A percentile compares a stretch with the other conserved stretches of the same genome.
Conservation (phyloP, 2,113 vertebrate genomes). For the Serinus canaria region DNA sequence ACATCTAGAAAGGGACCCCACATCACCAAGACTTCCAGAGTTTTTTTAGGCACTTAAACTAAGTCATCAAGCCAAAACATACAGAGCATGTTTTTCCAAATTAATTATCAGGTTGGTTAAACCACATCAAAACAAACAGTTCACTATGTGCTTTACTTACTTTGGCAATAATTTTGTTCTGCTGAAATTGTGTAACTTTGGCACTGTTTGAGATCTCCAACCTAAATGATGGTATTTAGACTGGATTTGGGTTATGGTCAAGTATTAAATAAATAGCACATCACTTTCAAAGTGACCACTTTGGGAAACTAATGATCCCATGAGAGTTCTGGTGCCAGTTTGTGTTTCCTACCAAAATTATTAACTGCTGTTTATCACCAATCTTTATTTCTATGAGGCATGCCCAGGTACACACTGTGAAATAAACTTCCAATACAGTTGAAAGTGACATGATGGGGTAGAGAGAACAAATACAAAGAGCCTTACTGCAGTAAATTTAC, state of each 20-base stretch:
- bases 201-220: neutral
- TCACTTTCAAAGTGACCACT: neutral
- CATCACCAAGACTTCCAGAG: neutral
- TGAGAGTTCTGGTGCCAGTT: neutral
- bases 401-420: neutral
- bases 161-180: neutral
- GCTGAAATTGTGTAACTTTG: neutral
- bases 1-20: neutral
- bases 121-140: neutral
- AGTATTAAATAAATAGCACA: neutral
- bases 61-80: neutral
- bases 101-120: neutral
- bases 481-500: neutral
- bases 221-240: neutral
- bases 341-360: neutral
- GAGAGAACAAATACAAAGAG: neutral
- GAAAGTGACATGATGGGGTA: neutral
- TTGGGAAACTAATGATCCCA: neutral
- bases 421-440: neutral
- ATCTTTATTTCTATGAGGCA: neutral
- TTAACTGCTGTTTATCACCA: neutral
- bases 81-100: neutral
- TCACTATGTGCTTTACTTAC: neutral
- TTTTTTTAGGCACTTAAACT: neutral
- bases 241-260: neutral